phyloP scores from a whole-genome alignment of 2,888 invertebrate genomes.

The Cryptocheilus praepositus region DNA sequence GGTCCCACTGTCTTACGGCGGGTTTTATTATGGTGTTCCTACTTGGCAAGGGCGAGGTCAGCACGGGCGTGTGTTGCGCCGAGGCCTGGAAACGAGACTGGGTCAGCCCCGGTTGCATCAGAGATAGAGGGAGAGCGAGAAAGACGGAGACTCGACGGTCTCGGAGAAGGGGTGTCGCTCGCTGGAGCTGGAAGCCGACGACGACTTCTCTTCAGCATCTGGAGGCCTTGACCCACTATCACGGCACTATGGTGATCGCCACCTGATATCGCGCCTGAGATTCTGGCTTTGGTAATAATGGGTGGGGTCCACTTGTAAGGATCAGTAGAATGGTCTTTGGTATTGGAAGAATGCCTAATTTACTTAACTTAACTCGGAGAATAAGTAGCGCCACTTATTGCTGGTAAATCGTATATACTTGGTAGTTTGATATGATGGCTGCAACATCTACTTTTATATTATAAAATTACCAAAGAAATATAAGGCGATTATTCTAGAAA shows the following conservation, averaged over 20 bases:
- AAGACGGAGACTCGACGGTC: neutral
- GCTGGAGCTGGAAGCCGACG: too few species aligned
- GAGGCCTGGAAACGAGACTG: slow-evolving; percentile 64
- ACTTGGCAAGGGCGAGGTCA: slow-evolving; percentile 71
- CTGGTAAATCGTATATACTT: too few species aligned
- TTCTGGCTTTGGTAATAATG: neutral
- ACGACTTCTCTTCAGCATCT: slow-evolving; percentile 14
- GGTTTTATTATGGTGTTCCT: slow-evolving; percentile 63
- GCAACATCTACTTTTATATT: too few species aligned
- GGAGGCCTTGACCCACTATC: slow-evolving; percentile 58
- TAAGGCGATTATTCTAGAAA: too few species aligned
- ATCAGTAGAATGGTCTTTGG: too few species aligned
- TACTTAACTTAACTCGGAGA: too few species aligned
- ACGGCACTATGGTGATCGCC: neutral
- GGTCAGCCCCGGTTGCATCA: slow-evolving; percentile 68
- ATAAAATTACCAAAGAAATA: too few species aligned
- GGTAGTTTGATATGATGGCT: too few species aligned
- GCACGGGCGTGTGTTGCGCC: slow-evolving; percentile 44
- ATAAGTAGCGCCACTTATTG: too few species aligned
- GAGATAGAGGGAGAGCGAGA: slow-evolving; percentile 34
- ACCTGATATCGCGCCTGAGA: slow-evolving; percentile 23
- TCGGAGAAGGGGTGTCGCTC: neutral
- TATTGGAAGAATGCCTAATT: too few species aligned
- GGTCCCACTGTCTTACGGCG: slow-evolving; percentile 62
- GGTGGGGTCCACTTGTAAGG: too few species aligned